phyloP scores from a whole-genome alignment of 2,113 vertebrate species.

The Malurus cyaneus region DNA sequence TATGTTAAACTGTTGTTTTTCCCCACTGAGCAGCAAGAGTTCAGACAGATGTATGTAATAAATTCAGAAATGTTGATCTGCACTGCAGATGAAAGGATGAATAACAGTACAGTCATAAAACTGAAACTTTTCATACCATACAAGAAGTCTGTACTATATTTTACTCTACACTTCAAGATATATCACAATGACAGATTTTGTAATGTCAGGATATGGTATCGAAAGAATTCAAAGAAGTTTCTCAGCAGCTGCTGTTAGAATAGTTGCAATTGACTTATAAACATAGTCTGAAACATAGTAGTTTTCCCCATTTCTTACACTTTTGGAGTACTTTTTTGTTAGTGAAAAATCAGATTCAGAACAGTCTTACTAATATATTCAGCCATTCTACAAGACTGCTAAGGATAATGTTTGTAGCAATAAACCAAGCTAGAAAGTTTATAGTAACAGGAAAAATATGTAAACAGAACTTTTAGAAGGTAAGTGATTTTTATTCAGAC shows the following conservation, averaged over 20 bases:
- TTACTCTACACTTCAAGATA: constrained; percentile 46
- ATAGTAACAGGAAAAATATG: not conserved
- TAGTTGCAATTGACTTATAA: constrained; percentile 15
- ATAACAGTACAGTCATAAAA: constrained; percentile 47
- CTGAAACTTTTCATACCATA: constrained; percentile 10
- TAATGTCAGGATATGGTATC: constrained; percentile 9
- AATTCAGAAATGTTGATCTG: constrained; percentile 74
- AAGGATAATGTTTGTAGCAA: not conserved
- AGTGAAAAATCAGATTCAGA: not conserved
- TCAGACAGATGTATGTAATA: constrained; percentile 71
- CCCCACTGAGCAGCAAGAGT: constrained; percentile 67
- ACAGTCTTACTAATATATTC: not conserved
- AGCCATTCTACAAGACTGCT: not conserved
- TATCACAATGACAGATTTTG: constrained; percentile 37
- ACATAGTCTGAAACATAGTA: not conserved
- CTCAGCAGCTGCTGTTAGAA: constrained; percentile 23
- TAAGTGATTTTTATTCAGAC: not conserved
- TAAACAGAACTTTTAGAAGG: constrained; percentile 4
- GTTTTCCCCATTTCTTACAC: not conserved
- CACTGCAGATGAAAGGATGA: constrained; percentile 73
- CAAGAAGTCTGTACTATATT: constrained; percentile 2
- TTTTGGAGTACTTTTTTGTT: not conserved
- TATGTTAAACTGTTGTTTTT: constrained; percentile 57
- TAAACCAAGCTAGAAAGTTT: not conserved
- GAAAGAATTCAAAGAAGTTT: constrained; percentile 37